Base-by-base conservation (phyloP, 2,888 invertebrate genomes). In the Capitulum mitella region DNA sequence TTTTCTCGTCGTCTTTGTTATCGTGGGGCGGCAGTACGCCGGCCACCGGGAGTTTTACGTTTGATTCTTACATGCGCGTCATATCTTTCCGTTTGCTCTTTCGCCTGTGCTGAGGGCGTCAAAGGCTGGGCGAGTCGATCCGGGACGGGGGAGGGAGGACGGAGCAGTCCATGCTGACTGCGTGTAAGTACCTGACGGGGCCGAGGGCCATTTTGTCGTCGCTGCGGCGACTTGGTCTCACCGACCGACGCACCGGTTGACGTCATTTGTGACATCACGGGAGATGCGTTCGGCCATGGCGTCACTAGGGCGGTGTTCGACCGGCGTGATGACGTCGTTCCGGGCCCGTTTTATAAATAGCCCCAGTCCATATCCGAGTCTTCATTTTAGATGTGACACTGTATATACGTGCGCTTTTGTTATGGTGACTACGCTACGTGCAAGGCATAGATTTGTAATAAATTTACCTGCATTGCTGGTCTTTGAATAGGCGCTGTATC, bases 391-490 rank as follows among this genome's bases (percentile, higher is more conserved):
- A 61, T 32, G 32, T 61, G 61, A 32, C 29, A 6, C 61, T 61
- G 61, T 61, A 32, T 16, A 32, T 61, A 61, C 8, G 16, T 32
- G 32, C 32, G 61, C 61, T 61, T 61, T 61, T 61, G 61, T 61
- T 61, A 61, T 61, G 5, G 61, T 61, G n/a, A 61, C 32, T 32
- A 61, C 32, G 61, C 61, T 61, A 61, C n/a, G 16, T 32, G 32
- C 61, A 32, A 61, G 6, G 61, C 51, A 32, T 61, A 61, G 61
- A 61, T 61, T 61, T 61, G 61, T 61, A 61, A 61, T 61, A 61
- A 32, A 61, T 61, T 61, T 61, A 61, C 32, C 61, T 61, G n/a
- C n/a, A n/a, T n/a, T n/a, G n/a, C n/a, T n/a, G n/a, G n/a, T n/a
- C n/a, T n/a, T n/a, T n/a, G n/a, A n/a, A n/a, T n/a, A n/a, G n/a